Evolutionary conservation across 2,888 invertebrate species (phyloP), one percentile per base, ranked within the genome.

Genomic region (Aethes cnicana): DNA sequence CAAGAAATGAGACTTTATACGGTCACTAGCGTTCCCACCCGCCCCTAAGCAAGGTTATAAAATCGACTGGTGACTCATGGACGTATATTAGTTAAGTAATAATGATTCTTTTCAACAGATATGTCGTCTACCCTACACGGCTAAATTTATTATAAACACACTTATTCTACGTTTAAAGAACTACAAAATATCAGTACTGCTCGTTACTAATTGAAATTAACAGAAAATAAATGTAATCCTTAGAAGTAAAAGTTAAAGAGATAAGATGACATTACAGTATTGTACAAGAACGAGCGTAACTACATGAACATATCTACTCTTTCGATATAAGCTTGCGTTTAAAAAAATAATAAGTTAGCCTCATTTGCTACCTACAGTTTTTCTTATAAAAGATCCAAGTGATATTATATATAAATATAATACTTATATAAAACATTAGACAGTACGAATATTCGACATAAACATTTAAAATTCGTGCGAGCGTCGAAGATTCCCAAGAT

Each of bases 241-340:
- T 50, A 37, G 17, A 50, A 44, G 44, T 9, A 41, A 17, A 14
- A 16, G 23, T 46, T 55, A 50, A 41, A 61, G 48, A 53, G 35
- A 49, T 41, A 52, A 18, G 23, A 54, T 50, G 44, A 49, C 37
- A 50, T 39, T 58, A 54, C 39, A 59, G 61, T 64, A 61, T 64
- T 48, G 47, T 52, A 66, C 68, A 68, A 64, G 68, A 71, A 77
- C 79, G 74, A 75, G 74, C 76, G 63, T 68, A 74, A 72, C 68
- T 72, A 63, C 59, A 62, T 58, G 55, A 58, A 56, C 44, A 64
- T 58, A 56, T 46, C 56, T 49, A 54, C 43, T 58, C 48, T 50
- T 42, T 35, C 28, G 33, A 52, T 58, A 55, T 56, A 56, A 59
- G 59, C 60, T 55, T 62, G 60, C 55, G 26, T 53, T 55, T 65